These are phyloP conservation scores for Agonopterix subpropinquella DNA, from an alignment of 2,888 invertebrate species.

Conservation along the genomic window DNA sequence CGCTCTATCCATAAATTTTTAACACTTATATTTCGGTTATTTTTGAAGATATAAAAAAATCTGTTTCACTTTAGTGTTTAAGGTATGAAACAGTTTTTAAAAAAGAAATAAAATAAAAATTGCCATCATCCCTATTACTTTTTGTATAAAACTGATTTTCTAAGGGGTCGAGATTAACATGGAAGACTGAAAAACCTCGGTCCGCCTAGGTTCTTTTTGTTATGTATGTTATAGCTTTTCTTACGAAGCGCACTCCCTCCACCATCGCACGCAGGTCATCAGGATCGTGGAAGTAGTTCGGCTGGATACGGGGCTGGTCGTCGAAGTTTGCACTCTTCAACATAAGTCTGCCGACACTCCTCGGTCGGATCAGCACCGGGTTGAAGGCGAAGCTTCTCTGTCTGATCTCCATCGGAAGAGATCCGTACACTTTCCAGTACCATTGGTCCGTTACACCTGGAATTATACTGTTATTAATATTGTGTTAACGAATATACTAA, in stretches of 20 bases:
- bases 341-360: slow-evolving; percentile 82
- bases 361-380: slow-evolving; percentile 83
- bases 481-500: slow-evolving; percentile 3
- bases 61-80: too few species aligned
- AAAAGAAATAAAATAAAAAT: too few species aligned
- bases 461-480: slow-evolving; percentile 6
- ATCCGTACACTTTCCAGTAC: slow-evolving; percentile 72
- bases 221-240: not conserved
- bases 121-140: too few species aligned
- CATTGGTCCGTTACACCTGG: slow-evolving; percentile 76
- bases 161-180: too few species aligned
- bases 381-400: slow-evolving; percentile 81
- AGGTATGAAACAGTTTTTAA: too few species aligned
- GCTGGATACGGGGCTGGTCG: slow-evolving; percentile 85
- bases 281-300: slow-evolving; percentile 86
- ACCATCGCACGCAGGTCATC: slow-evolving; percentile 84
- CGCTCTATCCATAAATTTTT: too few species aligned
- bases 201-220: too few species aligned
- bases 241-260: slow-evolving; percentile 83
- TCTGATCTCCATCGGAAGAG: slow-evolving; percentile 47
- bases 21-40: too few species aligned
- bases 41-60: too few species aligned
- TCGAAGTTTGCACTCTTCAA: slow-evolving; percentile 83
- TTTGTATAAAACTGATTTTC: too few species aligned
- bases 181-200: too few species aligned